Percentiles rank a stretch among this genome's conserved stretches.
Evolutionary conservation across 1,140 invertebrate species (phyloP).

Genomic region (Drosophila mojavensis): DNA sequence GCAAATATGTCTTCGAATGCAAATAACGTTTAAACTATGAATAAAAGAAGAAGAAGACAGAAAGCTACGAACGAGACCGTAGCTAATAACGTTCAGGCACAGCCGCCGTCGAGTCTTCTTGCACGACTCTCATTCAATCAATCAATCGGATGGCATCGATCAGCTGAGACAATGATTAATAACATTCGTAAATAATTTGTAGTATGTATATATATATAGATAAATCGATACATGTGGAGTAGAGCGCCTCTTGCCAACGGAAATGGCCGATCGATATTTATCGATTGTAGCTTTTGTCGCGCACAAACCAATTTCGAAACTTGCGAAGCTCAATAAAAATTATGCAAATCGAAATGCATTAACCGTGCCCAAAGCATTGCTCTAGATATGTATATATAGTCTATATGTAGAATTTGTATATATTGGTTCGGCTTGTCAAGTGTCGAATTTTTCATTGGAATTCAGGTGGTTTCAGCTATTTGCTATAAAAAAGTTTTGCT

Average conservation of each 20-base stretch:
- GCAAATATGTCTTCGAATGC: constrained; percentile 47
- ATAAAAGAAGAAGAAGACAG: constrained; percentile 4
- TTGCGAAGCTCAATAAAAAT: constrained; percentile 34
- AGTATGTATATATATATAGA: no score
- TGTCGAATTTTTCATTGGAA: constrained; percentile 24
- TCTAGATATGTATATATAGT: constrained; percentile 4
- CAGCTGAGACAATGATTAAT: constrained; percentile 16
- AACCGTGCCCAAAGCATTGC: constrained; percentile 71
- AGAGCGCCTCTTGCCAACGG: background rate
- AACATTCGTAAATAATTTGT: background rate
- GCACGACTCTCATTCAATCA: constrained; percentile 27
- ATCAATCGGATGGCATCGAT: constrained; percentile 17
- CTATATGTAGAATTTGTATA: constrained; percentile 6
- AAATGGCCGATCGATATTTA: background rate
- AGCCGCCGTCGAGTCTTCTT: constrained; percentile 16
- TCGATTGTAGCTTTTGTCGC: constrained; percentile 3
- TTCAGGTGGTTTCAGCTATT: constrained; percentile 26
- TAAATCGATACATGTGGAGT: no score
- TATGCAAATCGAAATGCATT: constrained; percentile 42
- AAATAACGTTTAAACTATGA: constrained; percentile 42
- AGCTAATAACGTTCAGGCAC: constrained; percentile 38
- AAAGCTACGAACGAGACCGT: constrained; percentile 45
- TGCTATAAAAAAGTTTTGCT: constrained; percentile 16
- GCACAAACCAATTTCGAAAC: constrained; percentile 14
- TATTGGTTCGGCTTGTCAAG: constrained; percentile 48